Conservation (phyloP, 35 echinoderm and acorn worm genomes). For the Eucidaris tribuloides region DNA sequence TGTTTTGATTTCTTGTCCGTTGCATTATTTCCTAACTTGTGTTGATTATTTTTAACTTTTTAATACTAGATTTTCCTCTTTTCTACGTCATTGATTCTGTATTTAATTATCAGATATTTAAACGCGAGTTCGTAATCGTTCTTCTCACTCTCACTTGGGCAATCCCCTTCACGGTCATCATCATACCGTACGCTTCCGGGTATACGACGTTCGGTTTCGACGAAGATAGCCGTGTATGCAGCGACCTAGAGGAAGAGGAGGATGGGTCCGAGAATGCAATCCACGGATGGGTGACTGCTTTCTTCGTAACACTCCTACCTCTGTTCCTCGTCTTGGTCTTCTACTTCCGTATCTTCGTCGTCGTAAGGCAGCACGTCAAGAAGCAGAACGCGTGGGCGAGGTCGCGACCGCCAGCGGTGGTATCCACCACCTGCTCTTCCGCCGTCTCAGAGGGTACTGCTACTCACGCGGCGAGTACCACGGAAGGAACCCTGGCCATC, state of each 20-base stretch:
- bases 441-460: too few relatives aligned
- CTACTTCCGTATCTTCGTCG: neutral
- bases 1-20: too few relatives aligned
- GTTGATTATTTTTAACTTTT: too few relatives aligned
- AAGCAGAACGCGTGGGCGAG: neutral
- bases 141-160: constrained; percentile 7
- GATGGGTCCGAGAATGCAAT: constrained; percentile 4
- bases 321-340: neutral
- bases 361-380: neutral
- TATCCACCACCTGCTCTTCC: too few relatives aligned
- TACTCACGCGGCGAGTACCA: too few relatives aligned
- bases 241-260: neutral
- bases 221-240: neutral
- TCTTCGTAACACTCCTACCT: neutral
- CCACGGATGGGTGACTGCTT: neutral
- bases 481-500: too few relatives aligned
- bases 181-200: neutral
- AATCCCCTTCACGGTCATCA: constrained; percentile 7
- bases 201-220: neutral
- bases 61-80: too few relatives aligned
- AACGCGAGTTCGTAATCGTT: too few relatives aligned
- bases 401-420: neutral
- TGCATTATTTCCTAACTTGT: too few relatives aligned
- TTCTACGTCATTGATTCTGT: too few relatives aligned
- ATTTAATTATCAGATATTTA: too few relatives aligned